Evolutionary conservation across 2,888 invertebrate species (phyloP).

Genomic region (Koerneria pararmatus): DNA sequence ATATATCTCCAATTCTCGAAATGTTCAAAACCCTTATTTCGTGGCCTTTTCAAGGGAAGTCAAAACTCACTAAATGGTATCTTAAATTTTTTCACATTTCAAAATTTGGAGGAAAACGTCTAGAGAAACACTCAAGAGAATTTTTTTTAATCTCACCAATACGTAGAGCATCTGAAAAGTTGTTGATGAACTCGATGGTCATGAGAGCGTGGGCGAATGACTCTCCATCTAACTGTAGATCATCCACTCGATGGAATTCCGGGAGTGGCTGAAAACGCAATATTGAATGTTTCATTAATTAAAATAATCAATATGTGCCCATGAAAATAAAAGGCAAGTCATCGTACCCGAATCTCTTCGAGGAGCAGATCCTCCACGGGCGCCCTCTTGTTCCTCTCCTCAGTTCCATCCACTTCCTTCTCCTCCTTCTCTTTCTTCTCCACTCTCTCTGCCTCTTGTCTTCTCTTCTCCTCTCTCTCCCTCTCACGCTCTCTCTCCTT

Average conservation of each 20-base stretch:
- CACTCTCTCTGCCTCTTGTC: conserved; percentile 7
- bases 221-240: conserved; percentile 77
- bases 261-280: conserved; percentile 61
- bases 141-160: conserved; percentile 71
- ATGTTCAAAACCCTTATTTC: no score
- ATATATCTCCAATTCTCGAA: no score
- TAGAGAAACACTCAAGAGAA: conserved; percentile 9
- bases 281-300: conserved; percentile 16
- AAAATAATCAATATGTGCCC: no score
- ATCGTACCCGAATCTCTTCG: conserved; percentile 61
- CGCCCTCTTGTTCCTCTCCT: conserved; percentile 66
- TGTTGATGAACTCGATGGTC: conserved; percentile 92
- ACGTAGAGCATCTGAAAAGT: conserved; percentile 88
- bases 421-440: conserved; percentile 13
- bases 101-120: no score
- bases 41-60: no score
- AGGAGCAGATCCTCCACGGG: conserved; percentile 87
- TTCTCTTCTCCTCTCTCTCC: conserved; percentile 9
- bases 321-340: not conserved
- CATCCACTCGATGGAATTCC: conserved; percentile 73
- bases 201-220: conserved; percentile 87
- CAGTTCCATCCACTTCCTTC: conserved; percentile 10
- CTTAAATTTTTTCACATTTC: no score
- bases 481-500: not conserved
- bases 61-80: no score